Base-by-base conservation (phyloP, 1,140 invertebrate species). In the Contarinia nasturtii region DNA sequence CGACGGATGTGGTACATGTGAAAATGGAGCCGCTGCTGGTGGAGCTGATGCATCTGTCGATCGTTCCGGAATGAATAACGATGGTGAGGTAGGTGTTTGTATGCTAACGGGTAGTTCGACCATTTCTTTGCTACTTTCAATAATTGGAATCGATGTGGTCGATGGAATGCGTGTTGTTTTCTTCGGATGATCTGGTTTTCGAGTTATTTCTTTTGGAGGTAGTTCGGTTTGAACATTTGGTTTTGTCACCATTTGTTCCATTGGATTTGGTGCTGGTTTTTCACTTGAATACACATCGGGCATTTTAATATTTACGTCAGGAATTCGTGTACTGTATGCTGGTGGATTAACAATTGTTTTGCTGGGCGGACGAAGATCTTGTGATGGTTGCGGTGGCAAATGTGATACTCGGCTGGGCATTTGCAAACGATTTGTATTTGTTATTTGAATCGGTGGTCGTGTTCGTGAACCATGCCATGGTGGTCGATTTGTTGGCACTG, bases 1-100 rank as follows among this genome's bases (percentile, higher is more conserved):
- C 61, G 52, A 54, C 46, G 49, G 49, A 50, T 50, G 52, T 47
- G 22, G 44, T 44, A 17, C 14, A 33, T 27, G 52, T 52, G 50
- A 54, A 49, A 43, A 54, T 52, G 44, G 50, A 46, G 48, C 49
- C 48, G 46, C 50, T 54, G 21, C 18, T 51, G 46, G 57, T 55
- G 47, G 53, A 51, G 36, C n/a, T 50, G 47, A 18, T 40, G 53
- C 51, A 41, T 57, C 59, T 14, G 51, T 53, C 37, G 64, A 55
- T 21, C 54, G 50, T 46, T 68, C 66, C 14, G 59, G 27, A 27
- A 64, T 55, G n/a, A 61, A 65, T 1, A 64, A 54, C 51, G 64
- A 55, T 44, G 59, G 57, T 45, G 57, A 55, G 19, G 52, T 45
- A 51, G 57, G 61, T 42, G 62, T 55, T 14, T 59, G 42, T 34